These are phyloP conservation scores for Chrysocyon brachyurus DNA, from an alignment of 2,797 vertebrate species.

Conservation along the genomic window DNA sequence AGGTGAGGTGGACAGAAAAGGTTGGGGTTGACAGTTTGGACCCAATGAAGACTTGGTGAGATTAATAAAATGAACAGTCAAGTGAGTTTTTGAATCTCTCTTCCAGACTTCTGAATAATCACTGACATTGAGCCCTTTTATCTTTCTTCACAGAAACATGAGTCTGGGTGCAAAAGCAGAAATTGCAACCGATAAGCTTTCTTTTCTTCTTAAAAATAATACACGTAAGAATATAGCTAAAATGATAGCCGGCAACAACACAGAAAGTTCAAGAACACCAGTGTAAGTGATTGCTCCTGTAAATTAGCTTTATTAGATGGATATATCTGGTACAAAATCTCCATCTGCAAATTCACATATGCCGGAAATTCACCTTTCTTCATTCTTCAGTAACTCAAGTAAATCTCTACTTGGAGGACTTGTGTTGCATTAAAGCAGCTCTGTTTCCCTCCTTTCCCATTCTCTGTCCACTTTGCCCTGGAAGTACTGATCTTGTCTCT, in stretches of 20 bases:
- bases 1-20: not conserved
- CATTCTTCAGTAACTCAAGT: not conserved
- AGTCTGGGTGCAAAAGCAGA: constrained; percentile 95
- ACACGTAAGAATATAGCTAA: constrained; percentile 88
- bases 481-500: not conserved
- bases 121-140: not conserved
- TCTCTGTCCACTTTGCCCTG: not conserved
- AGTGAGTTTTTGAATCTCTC: constrained; percentile 11
- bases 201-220: constrained; percentile 79
- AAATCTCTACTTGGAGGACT: not conserved
- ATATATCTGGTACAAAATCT: not conserved
- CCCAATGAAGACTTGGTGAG: not conserved
- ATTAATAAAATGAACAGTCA: not conserved
- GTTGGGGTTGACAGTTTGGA: not conserved
- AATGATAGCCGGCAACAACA: constrained; percentile 86
- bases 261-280: constrained; percentile 80
- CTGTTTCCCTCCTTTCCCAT: not conserved
- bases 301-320: not conserved
- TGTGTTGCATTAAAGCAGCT: not conserved
- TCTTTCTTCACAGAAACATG: constrained; percentile 90
- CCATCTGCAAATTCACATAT: not conserved
- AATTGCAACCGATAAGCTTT: constrained; percentile 92
- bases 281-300: constrained; percentile 92
- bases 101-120: not conserved
- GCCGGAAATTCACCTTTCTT: not conserved